A percentile compares a stretch with the other conserved stretches of the same genome.
Evolutionary conservation across 2,113 vertebrate genomes (phyloP).

Genomic region (Salvelinus namaycush): DNA sequence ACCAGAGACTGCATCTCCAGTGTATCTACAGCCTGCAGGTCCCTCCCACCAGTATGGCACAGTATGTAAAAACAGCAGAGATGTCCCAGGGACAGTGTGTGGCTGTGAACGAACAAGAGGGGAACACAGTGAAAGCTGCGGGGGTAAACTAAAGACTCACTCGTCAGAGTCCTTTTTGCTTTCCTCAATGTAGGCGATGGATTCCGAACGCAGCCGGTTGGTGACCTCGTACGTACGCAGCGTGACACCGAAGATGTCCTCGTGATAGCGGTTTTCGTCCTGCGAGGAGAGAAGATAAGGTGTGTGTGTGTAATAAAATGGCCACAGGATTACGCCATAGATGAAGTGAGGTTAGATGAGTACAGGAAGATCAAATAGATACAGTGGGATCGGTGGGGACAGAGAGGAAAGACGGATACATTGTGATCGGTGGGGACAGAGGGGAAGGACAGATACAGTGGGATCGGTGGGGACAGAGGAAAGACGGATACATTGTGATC

Average conservation of each 20-base stretch:
- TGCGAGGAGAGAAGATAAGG: constrained; percentile 49
- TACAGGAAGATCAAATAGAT: no score
- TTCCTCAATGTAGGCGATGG: constrained; percentile 96
- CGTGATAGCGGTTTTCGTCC: constrained; percentile 97
- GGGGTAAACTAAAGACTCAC: constrained; percentile 70
- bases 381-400: no score
- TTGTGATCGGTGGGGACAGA: no score
- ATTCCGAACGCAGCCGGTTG: constrained; percentile 96
- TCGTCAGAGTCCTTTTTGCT: constrained; percentile 97
- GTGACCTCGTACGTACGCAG: constrained; percentile 97
- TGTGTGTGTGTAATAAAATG: no score
- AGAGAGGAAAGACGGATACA: no score
- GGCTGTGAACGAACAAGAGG: no score
- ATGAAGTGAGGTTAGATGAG: no score
- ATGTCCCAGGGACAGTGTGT: neutral
- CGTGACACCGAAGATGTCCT: constrained; percentile 98
- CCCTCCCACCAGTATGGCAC: constrained; percentile 5
- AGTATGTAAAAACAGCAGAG: neutral
- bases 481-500: no score
- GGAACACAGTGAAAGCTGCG: neutral
- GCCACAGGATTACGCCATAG: no score
- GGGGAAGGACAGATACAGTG: no score
- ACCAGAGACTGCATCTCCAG: constrained; percentile 39
- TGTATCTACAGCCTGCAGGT: constrained; percentile 41
- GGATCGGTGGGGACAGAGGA: no score